Evolutionary conservation across 2,888 invertebrate genomes (phyloP), one percentile per base, ranked within the genome.

Genomic region (Megalurothrips usitatus): DNA sequence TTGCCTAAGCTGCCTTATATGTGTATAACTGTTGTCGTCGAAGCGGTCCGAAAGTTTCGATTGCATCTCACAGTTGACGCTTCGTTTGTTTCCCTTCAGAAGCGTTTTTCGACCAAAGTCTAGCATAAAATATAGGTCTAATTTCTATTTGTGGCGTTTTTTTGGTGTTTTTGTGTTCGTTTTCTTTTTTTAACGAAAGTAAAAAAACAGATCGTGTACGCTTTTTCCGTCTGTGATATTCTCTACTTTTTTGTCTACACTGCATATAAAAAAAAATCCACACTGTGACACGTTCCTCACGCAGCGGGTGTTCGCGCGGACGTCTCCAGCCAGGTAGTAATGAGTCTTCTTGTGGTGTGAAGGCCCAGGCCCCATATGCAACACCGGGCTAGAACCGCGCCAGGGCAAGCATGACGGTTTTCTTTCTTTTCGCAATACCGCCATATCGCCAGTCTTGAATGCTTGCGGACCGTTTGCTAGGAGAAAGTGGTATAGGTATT

Each of bases 201-300:
- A 75, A 23, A 75, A 75, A 26, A 75, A 58, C 68, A 43, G 34
- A 43, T 75, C 68, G 68, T 75, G 68, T 75, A 75, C 68, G 68
- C 68, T 75, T 75, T 75, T 26, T 75, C 68, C 68, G 68, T 75
- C 68, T 75, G 68, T 75, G 68, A 75, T 75, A 75, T 75, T 75
- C 68, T 75, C 23, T 75, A 12, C 68, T 26, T 75, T 75, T 26
- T 75, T 75, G 26, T 75, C 68, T 26, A 26, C 68, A 75, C 26
- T 12, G 68, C 68, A 75, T 23, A 58, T 6, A 68, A 68, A 75
- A 68, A 68, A 68, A 75, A 75, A 12, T 75, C 23, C 68, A 75
- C 68, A 75, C 68, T 26, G 23, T 75, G 68, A 75, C 68, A 75
- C 68, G 26, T 23, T 58, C 58, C 58, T 58, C 58, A 52, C 17